Base-by-base conservation (phyloP, 2,888 invertebrate genomes). In the Lasioglossum marginatum region DNA sequence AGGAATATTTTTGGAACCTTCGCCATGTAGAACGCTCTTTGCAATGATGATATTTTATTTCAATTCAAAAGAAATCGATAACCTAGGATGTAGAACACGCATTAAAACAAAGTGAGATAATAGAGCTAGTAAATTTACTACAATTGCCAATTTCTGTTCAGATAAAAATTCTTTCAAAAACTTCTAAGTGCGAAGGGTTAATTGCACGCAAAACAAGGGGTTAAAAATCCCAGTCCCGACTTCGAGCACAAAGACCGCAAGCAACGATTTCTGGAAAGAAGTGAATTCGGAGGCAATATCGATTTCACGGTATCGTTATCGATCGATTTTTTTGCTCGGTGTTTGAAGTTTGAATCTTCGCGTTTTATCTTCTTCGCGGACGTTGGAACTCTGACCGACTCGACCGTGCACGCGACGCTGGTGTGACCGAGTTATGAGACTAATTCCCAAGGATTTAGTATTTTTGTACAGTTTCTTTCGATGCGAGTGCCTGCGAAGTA, bases 371-470 rank as follows among this genome's bases (percentile, higher is more conserved):
- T 82, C 43, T 5, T 68, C 27, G 2, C 73, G 31, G 8, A 6
- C 31, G n/a, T 34, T n/a, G 48, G 27, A 45, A 31, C 31, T 40
- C 52, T 76, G 27, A 43, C 70, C 40, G 23, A 3, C 72, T 43
- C n/a, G 31, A 63, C 31, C 63, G 63, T 63, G 31, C 63, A 63
- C 63, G n/a, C 31, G 48, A 3, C 23, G 63, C 63, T 73, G 81
- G 43, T 66, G 66, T 14, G 66, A 66, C 70, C 63, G 71, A 81
- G n/a, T 63, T 63, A 83, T 72, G 37, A 70, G 70, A 57, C 52
- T 74, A 75, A 74, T 75, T 27, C 71, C 52, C 31, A 71, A 76
- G 34, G 37, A 31, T 19, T 48, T 31, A 31, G 37, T 14, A 4
- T 27, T 2, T 70, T 71, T 8, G 19, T 70, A 4, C 14, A 48